Evolutionary conservation across 2,888 invertebrate species (phyloP).

Genomic region (Halictus quadricinctus): DNA sequence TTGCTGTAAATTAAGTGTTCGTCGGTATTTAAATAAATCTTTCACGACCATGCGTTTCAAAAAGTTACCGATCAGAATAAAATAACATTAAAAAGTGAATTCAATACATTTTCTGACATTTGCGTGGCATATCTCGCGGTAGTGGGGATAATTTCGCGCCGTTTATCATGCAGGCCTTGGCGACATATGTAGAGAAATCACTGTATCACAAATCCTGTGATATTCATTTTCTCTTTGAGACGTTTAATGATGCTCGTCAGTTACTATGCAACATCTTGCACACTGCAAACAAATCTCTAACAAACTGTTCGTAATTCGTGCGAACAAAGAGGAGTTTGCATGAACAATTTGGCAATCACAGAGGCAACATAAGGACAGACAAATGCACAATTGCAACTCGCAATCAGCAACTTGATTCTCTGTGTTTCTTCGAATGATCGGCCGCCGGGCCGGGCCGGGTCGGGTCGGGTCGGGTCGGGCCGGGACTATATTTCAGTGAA

Average conservation of each 20-base stretch:
- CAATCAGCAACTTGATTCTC: slow-evolving; percentile 5
- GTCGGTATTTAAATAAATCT: background rate
- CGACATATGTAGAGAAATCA: no score
- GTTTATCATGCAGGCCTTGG: no score
- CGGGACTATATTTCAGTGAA: background rate
- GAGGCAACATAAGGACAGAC: background rate
- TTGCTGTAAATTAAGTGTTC: background rate
- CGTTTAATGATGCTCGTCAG: no score
- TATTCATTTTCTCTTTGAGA: no score
- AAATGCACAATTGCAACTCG: background rate
- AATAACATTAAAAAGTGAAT: no score
- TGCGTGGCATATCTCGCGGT: no score
- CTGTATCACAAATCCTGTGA: no score
- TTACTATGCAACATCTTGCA: no score
- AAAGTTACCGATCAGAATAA: no score
- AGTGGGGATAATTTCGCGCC: no score
- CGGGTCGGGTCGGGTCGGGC: background rate
- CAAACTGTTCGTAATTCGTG: background rate
- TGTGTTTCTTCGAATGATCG: slow-evolving; percentile 1
- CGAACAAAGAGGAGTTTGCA: background rate
- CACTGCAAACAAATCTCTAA: background rate
- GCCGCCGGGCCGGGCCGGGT: background rate
- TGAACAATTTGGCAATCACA: background rate
- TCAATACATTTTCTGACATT: no score
- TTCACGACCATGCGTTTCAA: no score